phyloP scores from a whole-genome alignment of 1,140 invertebrate species.

The Zaprionus taronus region DNA sequence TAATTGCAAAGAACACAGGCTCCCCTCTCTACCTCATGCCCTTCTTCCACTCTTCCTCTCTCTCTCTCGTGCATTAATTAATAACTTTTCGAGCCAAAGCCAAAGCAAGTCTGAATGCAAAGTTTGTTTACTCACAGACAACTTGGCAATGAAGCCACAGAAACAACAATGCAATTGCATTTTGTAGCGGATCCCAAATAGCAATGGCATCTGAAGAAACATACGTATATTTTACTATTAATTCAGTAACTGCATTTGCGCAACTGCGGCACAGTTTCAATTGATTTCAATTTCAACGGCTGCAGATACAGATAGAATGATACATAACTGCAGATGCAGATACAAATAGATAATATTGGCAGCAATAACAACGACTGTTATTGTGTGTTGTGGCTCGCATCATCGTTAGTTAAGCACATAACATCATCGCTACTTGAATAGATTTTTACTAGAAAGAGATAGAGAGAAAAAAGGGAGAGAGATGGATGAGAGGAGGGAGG shows the following conservation, averaged over 20 bases:
- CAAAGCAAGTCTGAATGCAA: constrained; percentile 8
- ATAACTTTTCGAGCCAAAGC: neutral
- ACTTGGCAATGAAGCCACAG: constrained; percentile 7
- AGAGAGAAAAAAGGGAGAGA: no score
- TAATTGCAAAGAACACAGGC: neutral
- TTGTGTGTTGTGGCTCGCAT: constrained; percentile 30
- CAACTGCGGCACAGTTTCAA: constrained; percentile 17
- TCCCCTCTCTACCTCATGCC: neutral
- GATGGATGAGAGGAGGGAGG: neutral
- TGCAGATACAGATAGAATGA: constrained; percentile 7
- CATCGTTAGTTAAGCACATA: constrained; percentile 17
- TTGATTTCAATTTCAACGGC: neutral
- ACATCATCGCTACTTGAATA: constrained; percentile 4
- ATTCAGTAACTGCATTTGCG: constrained; percentile 26
- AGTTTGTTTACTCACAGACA: neutral
- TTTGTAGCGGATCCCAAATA: neutral
- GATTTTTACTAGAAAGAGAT: no score
- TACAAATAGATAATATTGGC: constrained; percentile 15
- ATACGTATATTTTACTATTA: constrained; percentile 25
- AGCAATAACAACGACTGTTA: constrained; percentile 25
- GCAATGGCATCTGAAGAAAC: neutral
- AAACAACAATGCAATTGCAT: neutral
- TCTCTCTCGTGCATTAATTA: constrained; percentile 11
- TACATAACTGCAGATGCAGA: constrained; percentile 12
- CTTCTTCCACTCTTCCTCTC: neutral